These are phyloP conservation scores for Drosophila nigritarsus DNA, from an alignment of 2,888 invertebrate species.

Conservation along the genomic window DNA sequence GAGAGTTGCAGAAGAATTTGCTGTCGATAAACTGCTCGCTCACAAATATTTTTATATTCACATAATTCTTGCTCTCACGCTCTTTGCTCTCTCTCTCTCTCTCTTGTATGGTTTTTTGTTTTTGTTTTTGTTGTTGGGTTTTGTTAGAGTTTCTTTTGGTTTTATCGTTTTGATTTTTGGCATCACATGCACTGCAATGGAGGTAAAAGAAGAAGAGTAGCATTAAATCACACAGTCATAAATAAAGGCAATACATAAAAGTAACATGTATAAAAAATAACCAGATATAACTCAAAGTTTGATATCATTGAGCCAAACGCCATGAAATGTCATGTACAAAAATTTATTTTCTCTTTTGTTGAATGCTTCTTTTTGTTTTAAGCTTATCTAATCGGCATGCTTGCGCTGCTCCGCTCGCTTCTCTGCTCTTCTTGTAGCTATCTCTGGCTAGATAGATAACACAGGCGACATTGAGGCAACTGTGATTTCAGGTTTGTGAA, in stretches of 20 bases:
- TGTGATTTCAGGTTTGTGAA: conserved; percentile 47
- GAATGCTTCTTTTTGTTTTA: neutral
- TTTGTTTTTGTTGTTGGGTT: neutral
- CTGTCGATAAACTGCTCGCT: conserved; percentile 34
- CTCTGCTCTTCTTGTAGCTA: conserved; percentile 26
- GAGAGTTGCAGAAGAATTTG: conserved; percentile 33
- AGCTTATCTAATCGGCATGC: conserved; percentile 49
- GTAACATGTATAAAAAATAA: conserved; percentile 2
- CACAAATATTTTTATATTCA: conserved; percentile 33
- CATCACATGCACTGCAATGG: conserved; percentile 70
- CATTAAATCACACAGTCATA: conserved; percentile 22
- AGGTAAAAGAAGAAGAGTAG: conserved; percentile 6
- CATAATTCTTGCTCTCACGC: conserved; percentile 44
- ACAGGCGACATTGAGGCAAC: conserved; percentile 28
- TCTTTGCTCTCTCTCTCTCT: neutral
- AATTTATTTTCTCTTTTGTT: conserved; percentile 5
- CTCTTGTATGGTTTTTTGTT: neutral
- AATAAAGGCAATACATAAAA: conserved; percentile 30
- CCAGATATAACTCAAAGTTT: conserved; percentile 5
- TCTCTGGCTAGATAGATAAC: conserved; percentile 47
- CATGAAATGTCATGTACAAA: conserved; percentile 5
- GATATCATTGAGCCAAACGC: conserved; percentile 11
- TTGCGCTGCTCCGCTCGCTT: conserved; percentile 5
- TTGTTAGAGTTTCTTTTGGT: conserved; percentile 28
- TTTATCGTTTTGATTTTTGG: conserved; percentile 47